Percentiles rank a stretch among this genome's conserved stretches.
phyloP scores from a whole-genome alignment of 2,113 vertebrate species.

The Oreochromis niloticus region DNA sequence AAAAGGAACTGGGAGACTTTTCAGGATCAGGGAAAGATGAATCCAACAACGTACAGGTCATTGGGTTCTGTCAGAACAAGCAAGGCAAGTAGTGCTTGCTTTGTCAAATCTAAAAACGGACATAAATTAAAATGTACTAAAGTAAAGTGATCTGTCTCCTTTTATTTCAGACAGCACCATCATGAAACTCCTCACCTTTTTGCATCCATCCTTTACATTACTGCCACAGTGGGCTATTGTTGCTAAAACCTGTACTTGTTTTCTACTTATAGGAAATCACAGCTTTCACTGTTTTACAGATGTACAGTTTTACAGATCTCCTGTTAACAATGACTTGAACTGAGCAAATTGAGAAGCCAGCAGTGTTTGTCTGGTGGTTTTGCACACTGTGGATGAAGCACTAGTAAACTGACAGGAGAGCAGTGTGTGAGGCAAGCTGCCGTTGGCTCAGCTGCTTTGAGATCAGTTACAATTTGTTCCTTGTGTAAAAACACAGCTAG shows the following conservation, averaged over 20 bases:
- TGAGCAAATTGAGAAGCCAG: neutral
- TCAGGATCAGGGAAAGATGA: neutral
- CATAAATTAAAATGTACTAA: neutral
- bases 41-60: neutral
- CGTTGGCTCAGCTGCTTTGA: neutral
- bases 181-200: neutral
- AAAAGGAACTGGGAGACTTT: neutral
- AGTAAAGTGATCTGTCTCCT: neutral
- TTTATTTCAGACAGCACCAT: neutral
- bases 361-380: neutral
- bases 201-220: neutral
- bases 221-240: accelerated
- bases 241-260: neutral
- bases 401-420: neutral
- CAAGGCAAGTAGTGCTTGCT: neutral
- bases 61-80: accelerated
- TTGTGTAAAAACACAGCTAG: neutral
- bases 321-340: neutral
- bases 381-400: neutral
- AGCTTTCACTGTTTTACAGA: neutral
- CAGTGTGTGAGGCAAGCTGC: neutral
- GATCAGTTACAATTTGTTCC: neutral
- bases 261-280: neutral
- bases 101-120: neutral
- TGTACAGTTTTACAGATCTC: neutral